Evolutionary conservation across 37 sponge, comb jelly and placozoan genomes (phyloP).

Genomic region (Aplysina aerophoba): DNA sequence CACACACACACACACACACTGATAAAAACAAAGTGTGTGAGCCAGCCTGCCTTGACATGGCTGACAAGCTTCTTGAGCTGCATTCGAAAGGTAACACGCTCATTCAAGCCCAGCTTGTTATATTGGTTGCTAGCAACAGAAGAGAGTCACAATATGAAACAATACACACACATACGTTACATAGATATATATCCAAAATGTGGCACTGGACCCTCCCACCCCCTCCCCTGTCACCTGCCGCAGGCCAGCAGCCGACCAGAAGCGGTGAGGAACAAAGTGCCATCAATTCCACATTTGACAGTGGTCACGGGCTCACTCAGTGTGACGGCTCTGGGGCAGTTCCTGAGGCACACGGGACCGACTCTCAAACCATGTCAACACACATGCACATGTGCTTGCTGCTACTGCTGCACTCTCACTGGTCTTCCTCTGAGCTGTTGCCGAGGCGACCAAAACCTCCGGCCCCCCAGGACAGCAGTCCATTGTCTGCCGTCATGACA

Average conservation of each 20-base stretch:
- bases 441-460: conserved; percentile 86
- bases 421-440: conserved; percentile 70
- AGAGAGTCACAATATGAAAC: background rate
- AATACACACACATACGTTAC: background rate
- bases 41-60: conserved; percentile 40
- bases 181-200: no score
- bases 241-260: conserved; percentile 84
- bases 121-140: conserved; percentile 90
- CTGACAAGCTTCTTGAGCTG: conserved; percentile 83
- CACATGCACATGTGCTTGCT: background rate
- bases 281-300: conserved; percentile 89
- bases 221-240: conserved; percentile 73
- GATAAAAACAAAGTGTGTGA: no score
- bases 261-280: conserved; percentile 92
- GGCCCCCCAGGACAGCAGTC: conserved; percentile 85
- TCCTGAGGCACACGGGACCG: no score
- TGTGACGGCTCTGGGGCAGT: conserved; percentile 28
- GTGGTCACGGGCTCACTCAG: conserved; percentile 42
- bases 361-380: conserved; percentile 9
- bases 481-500: conserved; percentile 74
- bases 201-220: background rate
- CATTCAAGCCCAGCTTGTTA: conserved; percentile 97
- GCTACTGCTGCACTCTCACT: conserved; percentile 58
- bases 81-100: conserved; percentile 86
- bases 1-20: no score